These are phyloP conservation scores for Bombus polaris DNA, from an alignment of 1,140 invertebrate species.

Conservation along the genomic window DNA sequence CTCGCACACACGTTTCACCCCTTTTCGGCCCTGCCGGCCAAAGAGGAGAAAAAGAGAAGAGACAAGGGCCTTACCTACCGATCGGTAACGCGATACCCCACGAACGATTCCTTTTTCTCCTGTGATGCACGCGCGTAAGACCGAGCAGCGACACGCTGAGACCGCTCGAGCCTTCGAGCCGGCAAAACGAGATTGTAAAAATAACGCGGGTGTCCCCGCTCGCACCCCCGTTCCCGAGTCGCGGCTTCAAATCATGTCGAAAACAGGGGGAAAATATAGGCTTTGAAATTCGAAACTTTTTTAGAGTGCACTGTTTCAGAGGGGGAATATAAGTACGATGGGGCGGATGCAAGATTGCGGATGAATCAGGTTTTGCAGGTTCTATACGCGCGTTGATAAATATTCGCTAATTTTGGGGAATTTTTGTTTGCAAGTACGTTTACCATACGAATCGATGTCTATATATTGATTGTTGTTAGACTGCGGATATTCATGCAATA, in stretches of 20 bases:
- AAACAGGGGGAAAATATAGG: slow-evolving; percentile 47
- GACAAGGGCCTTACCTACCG: slow-evolving; percentile 70
- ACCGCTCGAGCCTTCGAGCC: slow-evolving; percentile 20
- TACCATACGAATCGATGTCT: no score
- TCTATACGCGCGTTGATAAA: background rate
- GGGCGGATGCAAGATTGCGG: background rate
- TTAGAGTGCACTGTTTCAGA: slow-evolving; percentile 10
- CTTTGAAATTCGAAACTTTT: slow-evolving; percentile 51
- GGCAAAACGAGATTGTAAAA: slow-evolving; percentile 65
- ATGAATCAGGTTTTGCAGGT: background rate
- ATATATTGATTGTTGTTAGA: no score
- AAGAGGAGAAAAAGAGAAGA: slow-evolving; percentile 44
- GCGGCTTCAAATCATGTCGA: slow-evolving; percentile 55
- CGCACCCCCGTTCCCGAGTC: slow-evolving; percentile 18
- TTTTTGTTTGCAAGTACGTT: background rate
- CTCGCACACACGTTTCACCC: slow-evolving; percentile 23
- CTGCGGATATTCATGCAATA: no score
- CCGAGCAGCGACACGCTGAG: slow-evolving; percentile 49
- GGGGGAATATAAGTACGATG: background rate
- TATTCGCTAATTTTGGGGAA: background rate
- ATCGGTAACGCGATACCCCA: slow-evolving; percentile 78
- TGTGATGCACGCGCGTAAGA: slow-evolving; percentile 57
- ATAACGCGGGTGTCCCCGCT: slow-evolving; percentile 55
- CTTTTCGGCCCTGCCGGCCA: slow-evolving; percentile 1
- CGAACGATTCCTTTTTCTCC: slow-evolving; percentile 52